Base-by-base conservation (phyloP, 2,797 vertebrate genomes). In the Melanitta fusca region DNA sequence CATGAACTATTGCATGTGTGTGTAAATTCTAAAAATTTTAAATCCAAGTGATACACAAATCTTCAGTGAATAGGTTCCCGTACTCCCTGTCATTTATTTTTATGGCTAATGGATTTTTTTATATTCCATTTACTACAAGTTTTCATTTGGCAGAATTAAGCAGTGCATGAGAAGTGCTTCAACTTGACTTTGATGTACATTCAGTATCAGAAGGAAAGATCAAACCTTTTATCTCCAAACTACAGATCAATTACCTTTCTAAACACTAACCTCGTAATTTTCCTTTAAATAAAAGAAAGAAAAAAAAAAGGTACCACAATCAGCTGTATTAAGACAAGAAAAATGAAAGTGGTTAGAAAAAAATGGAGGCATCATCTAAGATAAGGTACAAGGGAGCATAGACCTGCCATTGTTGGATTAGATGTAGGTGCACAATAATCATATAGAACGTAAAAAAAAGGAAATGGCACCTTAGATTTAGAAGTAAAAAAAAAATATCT, bases 211-310 rank as follows among this genome's bases (percentile, higher is more conserved):
- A 97, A 91, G 88, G 81, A 95, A 96, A 87, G 92, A 96, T 95
- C 93, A 95, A 68, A 54, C 54, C 84, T 95, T 97, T 97, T 94
- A 96, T 97, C 95, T 96, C 74, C 74, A 93, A 96, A 91, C 88
- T 88, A 73, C 90, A 82, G 85, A 92, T 95, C 93, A 95, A 96
- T 97, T 97, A 82, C 97, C 91, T 97, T 97, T 97, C 96, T 94
- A 96, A 94, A 80, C 77, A 91, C 90, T 93, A 97, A 91, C 86
- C 51, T 91, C 74, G 70, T 95, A 83, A 94, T 95, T 97, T 94
- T 96, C 39, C 64, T 95, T 97, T 86, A 94, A 93, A 91, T 89
- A 95, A 84, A 80, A 78, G 65, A 72, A 54, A n/a, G 4, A 8
- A 41, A 53, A 62, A 60, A 68, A 60, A 79, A 64, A 62, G 68